Conservation (phyloP, 2,113 vertebrate species). For the Ivindomyrus marchei region DNA sequence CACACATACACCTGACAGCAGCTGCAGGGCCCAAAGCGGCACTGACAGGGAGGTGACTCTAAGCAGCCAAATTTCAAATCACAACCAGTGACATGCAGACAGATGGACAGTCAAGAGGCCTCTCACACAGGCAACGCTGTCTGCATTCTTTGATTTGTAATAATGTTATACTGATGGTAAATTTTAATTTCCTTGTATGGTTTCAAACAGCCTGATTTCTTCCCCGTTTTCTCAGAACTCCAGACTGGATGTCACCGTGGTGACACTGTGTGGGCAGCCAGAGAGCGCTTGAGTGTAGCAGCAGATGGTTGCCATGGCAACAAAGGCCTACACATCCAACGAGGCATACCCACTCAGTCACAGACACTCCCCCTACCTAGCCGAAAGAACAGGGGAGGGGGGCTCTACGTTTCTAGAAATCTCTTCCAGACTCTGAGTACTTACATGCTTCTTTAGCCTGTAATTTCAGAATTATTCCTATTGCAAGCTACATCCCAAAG, state of each 20-base stretch:
- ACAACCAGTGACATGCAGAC: not conserved
- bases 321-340: slow-evolving; percentile 64
- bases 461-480: not conserved
- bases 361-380: slow-evolving; percentile 47
- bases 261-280: slow-evolving; percentile 63
- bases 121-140: not conserved
- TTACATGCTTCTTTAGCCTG: not conserved
- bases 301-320: slow-evolving; percentile 69
- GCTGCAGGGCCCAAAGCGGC: not conserved
- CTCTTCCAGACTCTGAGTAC: not conserved
- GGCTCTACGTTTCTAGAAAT: slow-evolving; percentile 4
- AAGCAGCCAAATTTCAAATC: not conserved
- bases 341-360: slow-evolving; percentile 70
- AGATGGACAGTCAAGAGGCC: not conserved
- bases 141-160: not conserved
- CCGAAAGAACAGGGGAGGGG: not conserved
- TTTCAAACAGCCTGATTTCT: slow-evolving; percentile 14
- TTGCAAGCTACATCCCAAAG: not conserved
- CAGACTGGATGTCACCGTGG: slow-evolving; percentile 51
- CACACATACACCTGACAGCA: not conserved
- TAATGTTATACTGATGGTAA: not conserved
- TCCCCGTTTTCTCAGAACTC: slow-evolving; percentile 36
- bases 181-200: slow-evolving; percentile 1
- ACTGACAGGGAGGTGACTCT: not conserved
- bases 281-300: slow-evolving; percentile 56